Evolutionary conservation across 2,797 vertebrate genomes (phyloP).

Genomic region (Esox lucius): DNA sequence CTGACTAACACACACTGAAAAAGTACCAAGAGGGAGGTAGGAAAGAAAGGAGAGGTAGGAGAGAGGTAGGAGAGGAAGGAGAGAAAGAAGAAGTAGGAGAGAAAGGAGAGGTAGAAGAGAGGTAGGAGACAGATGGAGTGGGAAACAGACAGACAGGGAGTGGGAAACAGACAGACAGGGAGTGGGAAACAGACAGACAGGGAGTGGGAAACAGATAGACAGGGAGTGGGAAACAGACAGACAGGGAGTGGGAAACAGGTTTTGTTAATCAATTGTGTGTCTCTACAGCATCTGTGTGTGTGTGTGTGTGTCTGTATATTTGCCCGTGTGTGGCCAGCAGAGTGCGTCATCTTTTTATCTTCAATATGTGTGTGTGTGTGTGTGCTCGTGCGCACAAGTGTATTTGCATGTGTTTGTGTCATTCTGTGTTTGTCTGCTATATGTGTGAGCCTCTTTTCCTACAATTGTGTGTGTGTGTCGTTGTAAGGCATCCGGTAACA

Average conservation of each 20-base stretch:
- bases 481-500: constrained; percentile 6
- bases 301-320: neutral
- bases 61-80: constrained; percentile 15
- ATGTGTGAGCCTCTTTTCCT: neutral
- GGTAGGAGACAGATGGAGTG: constrained; percentile 17
- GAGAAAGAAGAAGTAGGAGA: constrained; percentile 10
- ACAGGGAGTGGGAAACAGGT: neutral
- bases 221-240: no score
- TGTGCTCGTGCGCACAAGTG: constrained; percentile 22
- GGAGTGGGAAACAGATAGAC: no score
- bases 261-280: no score
- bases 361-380: constrained; percentile 1
- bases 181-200: no score
- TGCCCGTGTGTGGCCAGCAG: neutral
- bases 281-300: no score
- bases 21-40: neutral
- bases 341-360: neutral
- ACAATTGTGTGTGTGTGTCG: constrained; percentile 18
- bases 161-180: no score
- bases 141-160: neutral
- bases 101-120: neutral
- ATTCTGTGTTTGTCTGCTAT: neutral
- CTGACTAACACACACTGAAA: neutral
- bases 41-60: neutral
- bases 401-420: constrained; percentile 20